Base-by-base conservation (phyloP, 2,113 vertebrate genomes). In the Pteruthius melanotis region DNA sequence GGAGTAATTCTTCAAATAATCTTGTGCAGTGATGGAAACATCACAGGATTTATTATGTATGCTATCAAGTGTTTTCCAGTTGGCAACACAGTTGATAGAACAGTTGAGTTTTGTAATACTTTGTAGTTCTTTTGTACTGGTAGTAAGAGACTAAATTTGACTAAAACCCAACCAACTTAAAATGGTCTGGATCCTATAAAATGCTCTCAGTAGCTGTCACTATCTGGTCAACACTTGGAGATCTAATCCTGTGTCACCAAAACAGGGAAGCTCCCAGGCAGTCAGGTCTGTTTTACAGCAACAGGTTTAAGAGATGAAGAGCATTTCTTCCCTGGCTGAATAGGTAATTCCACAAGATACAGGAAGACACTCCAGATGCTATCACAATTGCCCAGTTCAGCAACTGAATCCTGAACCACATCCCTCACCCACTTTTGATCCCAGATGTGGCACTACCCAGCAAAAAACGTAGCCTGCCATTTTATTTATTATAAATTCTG, bases 41-140 rank as follows among this genome's bases (percentile, higher is more conserved):
- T 95, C 94, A 96, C 47, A 78, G 47, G 79, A 83, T 90, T 86
- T 70, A 10, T 74, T 75, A 83, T 86, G 71, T 83, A 86, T 45
- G 37, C 9, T 85, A 85, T 69, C 66, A 74, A 91, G 45, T 61
- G 53, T 91, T 94, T 75, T 71, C 31, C 60, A 68, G 24, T 69
- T 91, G 47, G 61, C 47, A 53, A 40, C 3, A 13, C 28, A 37
- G 64, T 22, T 54, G 68, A 87, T 33, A 87, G 37, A 47, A 63
- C 45, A 66, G 30, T 15, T 81, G 44, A 88, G 24, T 84, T 92
- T 83, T 60, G 31, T 78, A 84, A 78, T 63, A 52, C 15, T 68
- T 28, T 1, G 2, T 52, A 13, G 22, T 9, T 79, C 70, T 94
- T 91, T 69, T 57, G 26, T 72, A 79, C 37, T 26, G 57, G 8